A percentile compares a stretch with the other conserved stretches of the same genome.
Evolutionary conservation across 2,888 invertebrate genomes (phyloP).

Genomic region (Gymnocheta viridis): DNA sequence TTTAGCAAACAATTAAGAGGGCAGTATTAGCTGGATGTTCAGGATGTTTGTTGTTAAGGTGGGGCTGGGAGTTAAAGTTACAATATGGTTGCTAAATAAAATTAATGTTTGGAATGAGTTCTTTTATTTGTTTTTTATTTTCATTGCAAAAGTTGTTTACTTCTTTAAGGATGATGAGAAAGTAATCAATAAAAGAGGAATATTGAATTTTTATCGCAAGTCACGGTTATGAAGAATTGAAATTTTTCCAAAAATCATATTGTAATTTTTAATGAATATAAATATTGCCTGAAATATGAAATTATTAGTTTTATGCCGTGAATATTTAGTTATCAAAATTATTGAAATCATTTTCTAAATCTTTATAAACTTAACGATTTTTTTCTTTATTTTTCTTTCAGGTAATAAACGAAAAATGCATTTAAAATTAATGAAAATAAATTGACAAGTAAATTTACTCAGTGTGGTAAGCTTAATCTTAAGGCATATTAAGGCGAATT

Average conservation of each 20-base stretch:
- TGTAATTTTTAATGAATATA: background rate
- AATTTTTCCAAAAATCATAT: background rate
- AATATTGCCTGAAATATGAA: no score
- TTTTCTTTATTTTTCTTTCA: background rate
- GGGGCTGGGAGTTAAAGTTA: background rate
- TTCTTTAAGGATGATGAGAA: background rate
- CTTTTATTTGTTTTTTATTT: background rate
- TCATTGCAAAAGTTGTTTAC: conserved; percentile 45
- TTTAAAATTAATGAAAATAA: background rate
- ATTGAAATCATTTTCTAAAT: no score
- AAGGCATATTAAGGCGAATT: no score
- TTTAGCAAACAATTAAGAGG: conserved; percentile 1
- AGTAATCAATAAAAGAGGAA: conserved; percentile 52
- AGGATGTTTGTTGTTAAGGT: background rate
- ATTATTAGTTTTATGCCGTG: no score
- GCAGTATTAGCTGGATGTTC: background rate
- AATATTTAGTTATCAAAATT: no score
- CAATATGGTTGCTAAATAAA: background rate
- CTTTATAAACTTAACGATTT: background rate
- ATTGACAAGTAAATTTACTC: background rate
- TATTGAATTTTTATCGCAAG: conserved; percentile 25
- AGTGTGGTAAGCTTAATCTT: conserved; percentile 16
- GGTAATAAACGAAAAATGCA: background rate
- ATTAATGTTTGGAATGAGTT: conserved; percentile 18
- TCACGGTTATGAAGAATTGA: background rate